Conservation (phyloP, 2,113 vertebrate genomes). For the Xenopus borealis region DNA sequence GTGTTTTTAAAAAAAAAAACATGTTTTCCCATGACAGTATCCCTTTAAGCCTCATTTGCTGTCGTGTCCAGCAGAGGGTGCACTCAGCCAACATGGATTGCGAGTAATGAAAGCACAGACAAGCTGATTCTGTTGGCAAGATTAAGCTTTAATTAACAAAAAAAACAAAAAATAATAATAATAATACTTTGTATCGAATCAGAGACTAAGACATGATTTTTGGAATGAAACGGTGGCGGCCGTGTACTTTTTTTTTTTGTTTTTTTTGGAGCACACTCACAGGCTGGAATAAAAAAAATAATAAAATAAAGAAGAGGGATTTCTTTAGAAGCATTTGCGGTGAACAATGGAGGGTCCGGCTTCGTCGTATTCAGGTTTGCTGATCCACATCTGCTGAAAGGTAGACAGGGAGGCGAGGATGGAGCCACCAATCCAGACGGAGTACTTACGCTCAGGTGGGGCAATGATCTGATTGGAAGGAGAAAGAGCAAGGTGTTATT, state of each 20-base stretch:
- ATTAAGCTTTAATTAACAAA: conserved; percentile 66
- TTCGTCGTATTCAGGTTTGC: conserved; percentile 96
- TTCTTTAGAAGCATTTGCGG: conserved; percentile 92
- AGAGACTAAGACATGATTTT: conserved; percentile 59
- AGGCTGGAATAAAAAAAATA: conserved; percentile 49
- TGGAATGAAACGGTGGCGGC: conserved; percentile 61
- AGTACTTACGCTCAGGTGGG: conserved; percentile 95
- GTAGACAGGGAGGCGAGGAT: conserved; percentile 95
- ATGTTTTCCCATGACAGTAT: too few species aligned
- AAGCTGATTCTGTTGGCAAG: conserved; percentile 50
- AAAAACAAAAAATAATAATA: conserved; percentile 27
- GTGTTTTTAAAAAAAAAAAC: too few species aligned
- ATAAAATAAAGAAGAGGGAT: conserved; percentile 32
- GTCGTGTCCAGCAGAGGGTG: not conserved
- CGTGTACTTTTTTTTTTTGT: conserved; percentile 38
- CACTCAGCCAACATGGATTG: not conserved
- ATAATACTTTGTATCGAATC: conserved; percentile 58
- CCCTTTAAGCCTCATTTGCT: too few species aligned
- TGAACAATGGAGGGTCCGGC: conserved; percentile 94
- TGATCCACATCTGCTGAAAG: conserved; percentile 99
- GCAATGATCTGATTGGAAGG: conserved; percentile 84
- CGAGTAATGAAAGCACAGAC: not conserved
- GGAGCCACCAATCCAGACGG: conserved; percentile 95
- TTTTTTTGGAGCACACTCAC: conserved; percentile 65
- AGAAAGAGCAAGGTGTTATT: not conserved